Percentiles rank a stretch among this genome's conserved stretches.
Evolutionary conservation across 2,888 invertebrate genomes (phyloP).

Genomic region (Cheilosia grossa): DNA sequence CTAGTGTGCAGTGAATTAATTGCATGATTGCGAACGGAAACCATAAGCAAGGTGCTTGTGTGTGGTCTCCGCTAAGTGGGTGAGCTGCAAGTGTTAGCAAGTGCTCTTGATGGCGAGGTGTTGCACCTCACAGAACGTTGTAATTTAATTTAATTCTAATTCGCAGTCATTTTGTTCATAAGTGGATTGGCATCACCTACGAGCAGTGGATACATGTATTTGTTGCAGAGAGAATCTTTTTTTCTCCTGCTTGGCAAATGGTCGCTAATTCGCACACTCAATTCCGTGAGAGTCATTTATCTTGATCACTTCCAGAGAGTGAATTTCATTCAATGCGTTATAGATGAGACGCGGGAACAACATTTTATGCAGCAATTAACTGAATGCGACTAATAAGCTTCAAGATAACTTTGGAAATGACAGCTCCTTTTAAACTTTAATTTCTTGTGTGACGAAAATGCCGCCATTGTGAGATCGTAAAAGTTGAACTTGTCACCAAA

Average conservation of each 20-base stretch:
- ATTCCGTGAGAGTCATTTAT: not conserved
- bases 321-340: not conserved
- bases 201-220: not conserved
- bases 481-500: too few relatives aligned
- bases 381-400: not conserved
- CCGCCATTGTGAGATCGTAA: too few relatives aligned
- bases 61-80: conserved; percentile 56
- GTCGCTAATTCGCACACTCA: not conserved
- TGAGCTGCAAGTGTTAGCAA: conserved; percentile 30
- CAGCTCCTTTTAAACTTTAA: too few relatives aligned
- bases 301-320: not conserved
- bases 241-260: not conserved
- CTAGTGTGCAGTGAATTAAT: conserved; percentile 28
- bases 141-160: conserved; percentile 25
- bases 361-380: conserved; percentile 2
- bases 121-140: conserved; percentile 1
- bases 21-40: conserved; percentile 53
- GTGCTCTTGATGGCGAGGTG: not conserved
- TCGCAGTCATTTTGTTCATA: conserved; percentile 12
- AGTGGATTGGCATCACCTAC: not conserved
- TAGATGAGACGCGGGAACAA: not conserved
- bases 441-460: too few relatives aligned
- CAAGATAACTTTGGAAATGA: not conserved
- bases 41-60: conserved; percentile 11
- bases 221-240: not conserved